Evolutionary conservation across 2,888 invertebrate species (phyloP).

Genomic region (Congeria kusceri): DNA sequence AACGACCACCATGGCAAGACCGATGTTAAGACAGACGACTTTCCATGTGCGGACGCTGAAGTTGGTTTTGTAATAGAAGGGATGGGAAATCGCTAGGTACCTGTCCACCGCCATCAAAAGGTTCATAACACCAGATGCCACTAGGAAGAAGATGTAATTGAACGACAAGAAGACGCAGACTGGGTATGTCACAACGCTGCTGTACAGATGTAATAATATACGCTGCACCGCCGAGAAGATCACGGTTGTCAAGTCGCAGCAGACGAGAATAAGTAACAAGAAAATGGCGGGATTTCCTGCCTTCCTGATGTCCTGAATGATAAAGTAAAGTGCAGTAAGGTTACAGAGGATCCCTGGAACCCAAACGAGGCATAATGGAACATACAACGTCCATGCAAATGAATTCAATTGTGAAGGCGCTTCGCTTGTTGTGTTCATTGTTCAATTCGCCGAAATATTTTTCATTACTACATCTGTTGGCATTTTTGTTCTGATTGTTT

Average conservation of each 20-base stretch:
- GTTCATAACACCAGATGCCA: slow-evolving; percentile 48
- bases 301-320: slow-evolving; percentile 50
- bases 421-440: too few species aligned
- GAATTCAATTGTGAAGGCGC: too few species aligned
- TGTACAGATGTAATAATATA: slow-evolving; percentile 8
- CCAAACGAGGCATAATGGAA: slow-evolving; percentile 37
- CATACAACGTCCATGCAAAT: slow-evolving; percentile 18
- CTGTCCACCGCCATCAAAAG: slow-evolving; percentile 52
- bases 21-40: slow-evolving; percentile 29
- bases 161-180: slow-evolving; percentile 45
- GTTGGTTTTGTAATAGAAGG: slow-evolving; percentile 52
- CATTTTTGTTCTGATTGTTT: too few species aligned
- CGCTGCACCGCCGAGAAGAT: slow-evolving; percentile 40
- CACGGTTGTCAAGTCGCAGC: slow-evolving; percentile 40
- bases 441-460: too few species aligned
- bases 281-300: slow-evolving; percentile 53
- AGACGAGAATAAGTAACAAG: slow-evolving; percentile 39
- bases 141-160: slow-evolving; percentile 32
- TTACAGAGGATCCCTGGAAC: slow-evolving; percentile 50
- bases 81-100: slow-evolving; percentile 45
- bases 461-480: too few species aligned
- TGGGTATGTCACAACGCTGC: slow-evolving; percentile 12
- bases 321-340: slow-evolving; percentile 39
- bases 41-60: slow-evolving; percentile 47
- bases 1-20: slow-evolving; percentile 24